Percentiles rank a stretch among this genome's conserved stretches.
These are phyloP conservation scores for Nemotelus nigrinus DNA, from an alignment of 2,888 invertebrate genomes.

Conservation along the genomic window DNA sequence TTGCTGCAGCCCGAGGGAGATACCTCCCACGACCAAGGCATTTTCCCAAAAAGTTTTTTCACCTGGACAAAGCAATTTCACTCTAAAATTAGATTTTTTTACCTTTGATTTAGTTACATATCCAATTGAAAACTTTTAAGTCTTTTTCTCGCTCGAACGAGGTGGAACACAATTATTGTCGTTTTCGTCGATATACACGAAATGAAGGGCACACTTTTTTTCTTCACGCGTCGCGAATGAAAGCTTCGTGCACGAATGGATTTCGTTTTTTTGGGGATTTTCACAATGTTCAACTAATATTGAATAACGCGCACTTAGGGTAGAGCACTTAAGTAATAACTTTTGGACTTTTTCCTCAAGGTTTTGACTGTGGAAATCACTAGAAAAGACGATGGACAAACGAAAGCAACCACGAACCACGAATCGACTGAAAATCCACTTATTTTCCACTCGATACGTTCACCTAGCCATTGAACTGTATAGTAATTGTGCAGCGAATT, in stretches of 20 bases:
- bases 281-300: not conserved
- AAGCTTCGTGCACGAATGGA: not conserved
- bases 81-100: not conserved
- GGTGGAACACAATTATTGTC: not conserved
- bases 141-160: conserved; percentile 35
- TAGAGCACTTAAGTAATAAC: conserved; percentile 3
- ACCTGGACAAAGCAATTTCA: too few species aligned
- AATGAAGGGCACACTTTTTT: conserved; percentile 15
- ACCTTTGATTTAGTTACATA: conserved; percentile 39
- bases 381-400: conserved; percentile 25
- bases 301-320: not conserved
- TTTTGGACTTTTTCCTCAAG: conserved; percentile 3
- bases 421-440: conserved; percentile 30
- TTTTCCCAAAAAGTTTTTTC: too few species aligned
- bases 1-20: not conserved
- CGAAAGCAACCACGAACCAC: conserved; percentile 31
- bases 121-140: conserved; percentile 20
- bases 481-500: conserved; percentile 17
- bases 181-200: not conserved
- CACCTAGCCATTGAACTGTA: conserved; percentile 24
- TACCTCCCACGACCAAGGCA: too few species aligned
- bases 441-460: conserved; percentile 34
- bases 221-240: conserved; percentile 12
- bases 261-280: not conserved
- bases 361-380: conserved; percentile 25